Evolutionary conservation across 2,797 vertebrate species (phyloP).

Genomic region (Sternarchorhynchus goeldii): DNA sequence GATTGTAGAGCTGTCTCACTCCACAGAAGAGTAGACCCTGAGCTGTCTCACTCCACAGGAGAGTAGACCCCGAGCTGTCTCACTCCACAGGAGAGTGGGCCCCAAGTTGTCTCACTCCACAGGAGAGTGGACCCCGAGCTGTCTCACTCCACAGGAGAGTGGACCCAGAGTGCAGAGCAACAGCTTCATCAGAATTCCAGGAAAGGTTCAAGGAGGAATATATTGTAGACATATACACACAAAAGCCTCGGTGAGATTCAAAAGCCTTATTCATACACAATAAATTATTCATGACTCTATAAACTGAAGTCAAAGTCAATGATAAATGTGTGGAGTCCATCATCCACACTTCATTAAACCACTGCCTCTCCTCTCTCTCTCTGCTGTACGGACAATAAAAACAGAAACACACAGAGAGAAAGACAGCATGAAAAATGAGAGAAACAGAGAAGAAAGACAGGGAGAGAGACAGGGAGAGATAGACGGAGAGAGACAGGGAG

Average conservation of each 20-base stretch:
- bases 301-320: conserved; percentile 76
- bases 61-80: no score
- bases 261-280: conserved; percentile 75
- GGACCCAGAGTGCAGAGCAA: no score
- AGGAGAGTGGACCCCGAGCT: not conserved
- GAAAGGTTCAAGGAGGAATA: conserved; percentile 73
- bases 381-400: conserved; percentile 38
- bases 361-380: conserved; percentile 54
- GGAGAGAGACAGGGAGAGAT: conserved; percentile 40
- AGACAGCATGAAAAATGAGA: not conserved
- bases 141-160: not conserved
- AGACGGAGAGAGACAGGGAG: conserved; percentile 31
- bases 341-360: conserved; percentile 74
- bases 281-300: conserved; percentile 76
- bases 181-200: conserved; percentile 66
- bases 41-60: no score
- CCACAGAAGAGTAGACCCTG: not conserved
- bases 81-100: no score
- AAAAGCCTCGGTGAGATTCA: conserved; percentile 59
- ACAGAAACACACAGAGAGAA: conserved; percentile 33
- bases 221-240: conserved; percentile 59
- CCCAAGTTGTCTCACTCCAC: no score
- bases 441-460: conserved; percentile 3
- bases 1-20: not conserved
- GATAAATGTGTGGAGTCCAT: conserved; percentile 72